Percentiles rank a stretch among this genome's conserved stretches.
phyloP scores from a whole-genome alignment of 2,113 vertebrate species.

The Mionectes macconnelli region DNA sequence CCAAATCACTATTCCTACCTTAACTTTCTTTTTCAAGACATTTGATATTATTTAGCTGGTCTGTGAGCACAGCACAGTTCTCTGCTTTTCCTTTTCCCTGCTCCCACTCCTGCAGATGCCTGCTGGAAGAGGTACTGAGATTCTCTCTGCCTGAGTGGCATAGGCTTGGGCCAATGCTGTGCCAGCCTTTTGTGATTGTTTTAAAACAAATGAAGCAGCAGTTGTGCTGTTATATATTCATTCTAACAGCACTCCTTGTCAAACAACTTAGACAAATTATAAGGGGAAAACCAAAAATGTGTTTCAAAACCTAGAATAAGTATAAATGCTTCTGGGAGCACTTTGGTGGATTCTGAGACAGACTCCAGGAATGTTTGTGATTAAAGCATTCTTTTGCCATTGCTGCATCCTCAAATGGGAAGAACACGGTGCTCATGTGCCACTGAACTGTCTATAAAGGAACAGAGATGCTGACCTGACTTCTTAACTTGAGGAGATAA shows the following conservation, averaged over 20 bases:
- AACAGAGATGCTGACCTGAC: not conserved
- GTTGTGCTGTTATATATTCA: not conserved
- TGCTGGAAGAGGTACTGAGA: not conserved
- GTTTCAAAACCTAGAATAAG: not conserved
- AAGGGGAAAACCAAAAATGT: not conserved
- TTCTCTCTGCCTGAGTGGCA: not conserved
- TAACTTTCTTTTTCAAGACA: not conserved
- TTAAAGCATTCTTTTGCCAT: not conserved
- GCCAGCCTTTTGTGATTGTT: not conserved
- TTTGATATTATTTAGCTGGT: not conserved
- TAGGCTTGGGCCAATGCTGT: not conserved
- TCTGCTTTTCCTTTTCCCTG: not conserved
- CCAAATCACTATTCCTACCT: not conserved
- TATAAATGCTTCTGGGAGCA: not conserved
- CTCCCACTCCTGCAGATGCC: not conserved
- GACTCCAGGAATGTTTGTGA: not conserved
- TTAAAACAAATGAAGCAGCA: not conserved
- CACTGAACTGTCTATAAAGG: not conserved
- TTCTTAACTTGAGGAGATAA: not conserved
- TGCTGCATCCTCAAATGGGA: not conserved
- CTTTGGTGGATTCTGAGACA: not conserved
- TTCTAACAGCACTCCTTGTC: not conserved
- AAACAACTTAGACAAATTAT: not conserved
- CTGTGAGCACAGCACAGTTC: fast-evolving
- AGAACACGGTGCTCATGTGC: not conserved